Conservation (phyloP, 2,888 invertebrate species). For the Mythimna albipuncta region DNA sequence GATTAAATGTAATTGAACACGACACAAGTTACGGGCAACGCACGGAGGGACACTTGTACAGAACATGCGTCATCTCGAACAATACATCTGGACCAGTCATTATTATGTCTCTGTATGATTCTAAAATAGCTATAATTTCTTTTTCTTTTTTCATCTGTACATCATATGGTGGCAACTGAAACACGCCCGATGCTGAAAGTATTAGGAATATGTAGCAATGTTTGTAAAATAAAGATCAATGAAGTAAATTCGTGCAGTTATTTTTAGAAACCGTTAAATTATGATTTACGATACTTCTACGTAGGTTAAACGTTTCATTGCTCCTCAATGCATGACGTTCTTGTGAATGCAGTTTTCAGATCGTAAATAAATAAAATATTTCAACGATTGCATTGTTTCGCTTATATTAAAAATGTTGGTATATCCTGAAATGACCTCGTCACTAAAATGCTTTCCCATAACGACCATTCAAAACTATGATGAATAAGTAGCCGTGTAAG, state of each 20-base stretch:
- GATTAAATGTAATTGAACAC: conserved; percentile 89
- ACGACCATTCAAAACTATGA: conserved; percentile 1
- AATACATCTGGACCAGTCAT: conserved; percentile 65
- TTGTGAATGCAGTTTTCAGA: conserved; percentile 37
- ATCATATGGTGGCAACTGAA: not conserved
- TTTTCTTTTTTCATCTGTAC: conserved; percentile 7
- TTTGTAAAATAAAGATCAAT: conserved; percentile 35
- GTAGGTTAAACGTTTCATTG: conserved; percentile 48
- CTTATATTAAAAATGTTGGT: not conserved
- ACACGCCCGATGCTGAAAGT: conserved; percentile 7
- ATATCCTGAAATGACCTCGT: not conserved
- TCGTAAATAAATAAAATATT: conserved; percentile 23
- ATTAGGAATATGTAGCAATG: conserved; percentile 8
- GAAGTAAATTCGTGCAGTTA: conserved; percentile 48
- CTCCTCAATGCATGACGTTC: conserved; percentile 35
- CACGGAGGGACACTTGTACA: conserved; percentile 61
- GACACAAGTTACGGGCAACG: conserved; percentile 76
- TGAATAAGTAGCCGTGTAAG: not conserved
- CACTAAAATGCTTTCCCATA: not conserved
- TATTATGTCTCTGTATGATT: conserved; percentile 31
- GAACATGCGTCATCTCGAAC: conserved; percentile 74
- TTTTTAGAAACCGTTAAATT: conserved; percentile 55
- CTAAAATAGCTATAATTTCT: conserved; percentile 30
- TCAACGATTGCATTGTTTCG: not conserved
- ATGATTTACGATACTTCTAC: conserved; percentile 36